Base-by-base conservation (phyloP, 2,888 invertebrate species). In the Machimus atricapillus region DNA sequence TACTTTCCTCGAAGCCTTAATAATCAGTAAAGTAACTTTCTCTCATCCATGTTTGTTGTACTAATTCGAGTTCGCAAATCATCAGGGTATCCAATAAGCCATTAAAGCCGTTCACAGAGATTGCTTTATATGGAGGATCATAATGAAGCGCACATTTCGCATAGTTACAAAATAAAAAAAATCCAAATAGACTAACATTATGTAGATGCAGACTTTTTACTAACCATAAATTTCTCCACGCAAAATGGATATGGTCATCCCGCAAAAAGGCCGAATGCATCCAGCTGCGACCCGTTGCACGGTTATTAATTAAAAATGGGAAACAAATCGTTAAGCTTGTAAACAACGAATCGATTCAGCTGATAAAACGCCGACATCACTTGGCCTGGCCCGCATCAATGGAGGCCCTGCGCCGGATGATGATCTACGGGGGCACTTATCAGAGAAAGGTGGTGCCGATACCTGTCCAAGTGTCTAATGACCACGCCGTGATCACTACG, bases 391-490 rank as follows among this genome's bases (percentile, higher is more conserved):
- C 16, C 7, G 23, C 58, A 58, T 66, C 23, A 66, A 66, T 66
- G 66, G 23, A 66, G 5, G 27, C 19, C 66, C 66, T 12, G 27
- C 66, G 27, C 12, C 23, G 2, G 16, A 27, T 12, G 66, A 66
- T 66, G 66, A 23, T 27, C 9, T 27, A 66, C 66, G 23, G 66
- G 1, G 66, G 66, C 66, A 23, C 23, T 78, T 78, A 78, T 78
- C 40, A 78, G 78, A 66, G 40, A 78, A 78, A 78, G 78, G 37
- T 78, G 40, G 78, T 78, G 40, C 40, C 78, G 46, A 40, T 78
- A 43, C 37, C 43, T 43, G 43, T 78, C 78, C 19, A 78, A 78
- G 19, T 43, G 43, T 78, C 78, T 78, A 78, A 78, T 78, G 78
- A 78, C 40, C 37, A 19, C 78, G 19, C 14, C 37, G 43, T 40